These are phyloP conservation scores for Gymnoscopelus braueri DNA, from an alignment of 2,797 vertebrate species.

Conservation along the genomic window DNA sequence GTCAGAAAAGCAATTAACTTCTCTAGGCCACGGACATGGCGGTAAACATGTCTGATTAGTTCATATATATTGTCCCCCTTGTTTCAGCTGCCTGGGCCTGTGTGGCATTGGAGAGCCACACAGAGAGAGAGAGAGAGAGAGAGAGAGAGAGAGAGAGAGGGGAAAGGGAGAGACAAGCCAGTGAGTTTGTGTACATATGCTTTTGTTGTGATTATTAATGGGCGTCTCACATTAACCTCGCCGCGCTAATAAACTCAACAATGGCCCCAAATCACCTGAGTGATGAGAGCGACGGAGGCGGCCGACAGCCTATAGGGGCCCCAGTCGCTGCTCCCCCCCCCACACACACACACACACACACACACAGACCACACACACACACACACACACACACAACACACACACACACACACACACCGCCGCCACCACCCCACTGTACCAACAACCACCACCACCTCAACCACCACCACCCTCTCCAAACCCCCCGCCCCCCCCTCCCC, in stretches of 20 bases:
- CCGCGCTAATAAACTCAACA: slow-evolving; percentile 71
- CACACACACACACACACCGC: not conserved
- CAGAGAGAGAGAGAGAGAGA: not conserved
- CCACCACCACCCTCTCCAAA: slow-evolving; percentile 30
- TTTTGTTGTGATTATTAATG: slow-evolving; percentile 78
- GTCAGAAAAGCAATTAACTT: slow-evolving; percentile 73
- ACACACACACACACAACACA: not conserved
- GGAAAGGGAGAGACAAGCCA: slow-evolving; percentile 21
- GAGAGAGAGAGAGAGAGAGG: not conserved
- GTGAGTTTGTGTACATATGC: slow-evolving; percentile 29
- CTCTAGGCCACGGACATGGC: slow-evolving; percentile 62
- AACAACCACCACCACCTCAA: slow-evolving; percentile 11
- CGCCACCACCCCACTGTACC: slow-evolving; percentile 25
- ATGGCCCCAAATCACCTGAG: slow-evolving; percentile 75
- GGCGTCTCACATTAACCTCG: slow-evolving; percentile 69
- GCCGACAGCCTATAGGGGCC: not conserved
- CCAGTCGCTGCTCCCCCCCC: slow-evolving; percentile 31
- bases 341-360: not conserved
- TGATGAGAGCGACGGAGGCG: slow-evolving; percentile 60
- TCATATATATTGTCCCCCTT: slow-evolving; percentile 59
- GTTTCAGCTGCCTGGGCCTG: slow-evolving; percentile 33
- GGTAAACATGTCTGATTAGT: slow-evolving; percentile 66
- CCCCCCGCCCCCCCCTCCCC: slow-evolving; percentile 53
- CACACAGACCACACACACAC: not conserved
- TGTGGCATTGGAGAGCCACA: slow-evolving; percentile 9